These are phyloP conservation scores for Stenichneumon culpator DNA, from an alignment of 2,888 invertebrate genomes.

Conservation along the genomic window DNA sequence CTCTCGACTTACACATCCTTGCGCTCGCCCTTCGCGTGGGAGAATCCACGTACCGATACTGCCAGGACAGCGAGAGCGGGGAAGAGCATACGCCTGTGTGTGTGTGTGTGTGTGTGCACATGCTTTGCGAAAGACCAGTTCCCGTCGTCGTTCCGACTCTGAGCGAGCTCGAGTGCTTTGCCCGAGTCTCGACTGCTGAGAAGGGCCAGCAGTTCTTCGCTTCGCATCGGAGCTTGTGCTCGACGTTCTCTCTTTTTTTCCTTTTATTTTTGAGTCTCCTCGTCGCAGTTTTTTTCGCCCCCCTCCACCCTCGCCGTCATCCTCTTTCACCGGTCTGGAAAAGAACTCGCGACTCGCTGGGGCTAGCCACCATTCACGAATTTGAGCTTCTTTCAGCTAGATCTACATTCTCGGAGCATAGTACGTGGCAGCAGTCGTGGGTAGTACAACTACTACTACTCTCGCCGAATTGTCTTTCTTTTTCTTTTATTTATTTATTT, in stretches of 20 bases:
- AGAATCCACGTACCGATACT: conserved; percentile 28
- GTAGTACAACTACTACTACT: not conserved
- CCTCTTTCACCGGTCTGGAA: conserved; percentile 16
- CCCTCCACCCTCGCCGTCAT: not conserved
- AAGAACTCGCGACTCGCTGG: conserved; percentile 1
- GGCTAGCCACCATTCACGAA: not conserved
- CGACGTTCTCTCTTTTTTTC: not conserved
- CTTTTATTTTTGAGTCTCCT: conserved; percentile 29
- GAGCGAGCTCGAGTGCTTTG: conserved; percentile 19
- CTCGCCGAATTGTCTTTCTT: conserved; percentile 10
- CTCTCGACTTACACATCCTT: conserved; percentile 15
- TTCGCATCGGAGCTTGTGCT: conserved; percentile 21
- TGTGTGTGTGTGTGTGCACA: conserved; percentile 26
- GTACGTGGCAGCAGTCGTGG: not conserved
- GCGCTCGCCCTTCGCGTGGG: conserved; percentile 14
- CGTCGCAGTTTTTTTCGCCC: conserved; percentile 13
- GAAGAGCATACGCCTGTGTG: not conserved
- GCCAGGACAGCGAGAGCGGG: conserved; percentile 1
- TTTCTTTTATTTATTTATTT: not conserved
- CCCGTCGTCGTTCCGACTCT: conserved; percentile 25
- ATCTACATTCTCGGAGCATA: conserved; percentile 12
- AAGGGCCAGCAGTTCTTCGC: conserved; percentile 8
- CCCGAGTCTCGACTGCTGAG: conserved; percentile 31
- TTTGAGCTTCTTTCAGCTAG: conserved; percentile 14
- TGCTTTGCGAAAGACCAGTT: conserved; percentile 35